These are phyloP conservation scores for Perizoma flavofasciatum DNA, from an alignment of 2,888 invertebrate genomes.

Conservation along the genomic window DNA sequence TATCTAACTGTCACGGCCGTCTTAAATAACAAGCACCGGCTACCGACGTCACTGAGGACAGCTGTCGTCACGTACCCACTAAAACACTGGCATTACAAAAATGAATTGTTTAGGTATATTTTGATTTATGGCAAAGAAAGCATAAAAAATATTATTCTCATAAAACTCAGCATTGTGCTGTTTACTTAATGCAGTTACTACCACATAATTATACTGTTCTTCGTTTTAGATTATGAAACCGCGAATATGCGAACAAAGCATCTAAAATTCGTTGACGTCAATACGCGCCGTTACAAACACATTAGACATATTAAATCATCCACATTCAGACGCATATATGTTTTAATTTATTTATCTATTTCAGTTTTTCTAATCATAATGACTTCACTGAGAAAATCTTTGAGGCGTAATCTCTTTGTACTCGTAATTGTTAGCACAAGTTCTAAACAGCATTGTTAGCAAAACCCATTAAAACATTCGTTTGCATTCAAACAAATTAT, in stretches of 20 bases:
- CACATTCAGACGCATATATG: slow-evolving; percentile 27
- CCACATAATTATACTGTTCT: too few relatives aligned
- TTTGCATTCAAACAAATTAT: slow-evolving; percentile 5
- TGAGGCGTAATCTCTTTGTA: too few relatives aligned
- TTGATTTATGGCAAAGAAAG: too few relatives aligned
- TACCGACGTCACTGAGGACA: slow-evolving; percentile 35
- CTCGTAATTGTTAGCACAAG: too few relatives aligned
- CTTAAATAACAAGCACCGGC: slow-evolving; percentile 39
- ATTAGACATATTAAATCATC: slow-evolving; percentile 32
- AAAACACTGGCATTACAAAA: slow-evolving; percentile 10
- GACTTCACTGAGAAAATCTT: too few relatives aligned
- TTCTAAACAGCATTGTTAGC: too few relatives aligned
- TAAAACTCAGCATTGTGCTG: too few relatives aligned
- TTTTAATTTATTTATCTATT: slow-evolving; percentile 28
- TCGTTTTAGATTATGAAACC: slow-evolving; percentile 44
- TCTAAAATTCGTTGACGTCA: slow-evolving; percentile 57
- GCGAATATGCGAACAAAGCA: slow-evolving; percentile 53
- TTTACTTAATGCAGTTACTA: too few relatives aligned
- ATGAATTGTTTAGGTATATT: slow-evolving; percentile 1
- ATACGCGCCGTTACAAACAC: slow-evolving; percentile 47
- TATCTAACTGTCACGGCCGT: slow-evolving; percentile 43
- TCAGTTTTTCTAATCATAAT: slow-evolving; percentile 24
- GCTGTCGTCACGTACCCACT: slow-evolving; percentile 25
- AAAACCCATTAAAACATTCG: neutral
- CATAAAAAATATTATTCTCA: too few relatives aligned